A percentile compares a stretch with the other conserved stretches of the same genome.
Conservation (phyloP, 2,888 invertebrate species). For the Eustalomyia histrio region DNA sequence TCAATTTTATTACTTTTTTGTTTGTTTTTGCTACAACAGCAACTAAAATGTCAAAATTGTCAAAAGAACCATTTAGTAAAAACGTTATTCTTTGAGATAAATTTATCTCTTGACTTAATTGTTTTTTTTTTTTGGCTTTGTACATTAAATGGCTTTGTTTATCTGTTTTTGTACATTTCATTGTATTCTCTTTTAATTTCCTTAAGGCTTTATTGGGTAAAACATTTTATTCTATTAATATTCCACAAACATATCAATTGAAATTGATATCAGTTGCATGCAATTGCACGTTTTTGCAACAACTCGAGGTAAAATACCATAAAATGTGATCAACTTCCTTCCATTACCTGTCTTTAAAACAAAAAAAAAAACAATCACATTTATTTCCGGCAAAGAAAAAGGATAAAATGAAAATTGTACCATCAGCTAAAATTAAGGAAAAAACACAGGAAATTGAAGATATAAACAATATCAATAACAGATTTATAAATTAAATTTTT, state of each 20-base stretch:
- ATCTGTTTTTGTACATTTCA: background rate
- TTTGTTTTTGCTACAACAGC: no score
- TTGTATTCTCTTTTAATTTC: slow-evolving; percentile 22
- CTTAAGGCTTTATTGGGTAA: slow-evolving; percentile 29
- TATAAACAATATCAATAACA: background rate
- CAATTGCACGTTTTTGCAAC: slow-evolving; percentile 16
- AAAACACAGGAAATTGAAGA: background rate
- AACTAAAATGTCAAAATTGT: no score
- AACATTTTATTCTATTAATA: background rate
- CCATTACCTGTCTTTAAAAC: slow-evolving; percentile 17
- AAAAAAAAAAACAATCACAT: slow-evolving; percentile 20
- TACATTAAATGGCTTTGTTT: background rate
- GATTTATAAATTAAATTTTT: background rate
- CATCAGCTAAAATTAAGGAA: background rate
- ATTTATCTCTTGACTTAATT: slow-evolving; percentile 21
- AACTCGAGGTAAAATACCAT: background rate
- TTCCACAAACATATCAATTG: slow-evolving; percentile 29
- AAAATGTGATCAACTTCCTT: background rate
- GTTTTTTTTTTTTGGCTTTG: background rate
- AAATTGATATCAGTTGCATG: slow-evolving; percentile 40
- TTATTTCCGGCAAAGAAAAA: background rate
- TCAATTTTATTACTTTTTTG: background rate
- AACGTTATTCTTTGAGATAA: slow-evolving; percentile 7
- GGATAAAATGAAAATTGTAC: background rate
- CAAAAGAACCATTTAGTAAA: slow-evolving; percentile 20